Evolutionary conservation across 2,888 invertebrate species (phyloP).

Genomic region (Halictus ligatus): DNA sequence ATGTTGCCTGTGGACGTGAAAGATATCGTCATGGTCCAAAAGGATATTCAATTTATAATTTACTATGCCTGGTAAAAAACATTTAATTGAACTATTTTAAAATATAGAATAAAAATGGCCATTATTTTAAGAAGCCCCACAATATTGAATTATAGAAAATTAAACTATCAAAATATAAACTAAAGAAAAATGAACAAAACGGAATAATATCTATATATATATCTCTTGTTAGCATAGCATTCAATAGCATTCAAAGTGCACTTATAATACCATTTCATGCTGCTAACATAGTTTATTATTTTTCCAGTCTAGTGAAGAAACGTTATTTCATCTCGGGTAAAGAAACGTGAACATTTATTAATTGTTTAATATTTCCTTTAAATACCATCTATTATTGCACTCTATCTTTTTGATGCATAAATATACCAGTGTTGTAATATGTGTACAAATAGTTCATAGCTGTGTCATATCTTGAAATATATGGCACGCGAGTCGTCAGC

Average conservation of each 20-base stretch:
- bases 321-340: not conserved
- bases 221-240: not conserved
- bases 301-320: slow-evolving; percentile 10
- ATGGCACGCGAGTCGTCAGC: not conserved
- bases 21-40: too few relatives aligned
- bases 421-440: not conserved
- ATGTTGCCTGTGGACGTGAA: too few relatives aligned
- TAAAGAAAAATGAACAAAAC: not conserved
- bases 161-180: not conserved
- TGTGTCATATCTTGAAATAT: not conserved
- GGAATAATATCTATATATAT: not conserved
- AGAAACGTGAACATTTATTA: not conserved
- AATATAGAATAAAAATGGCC: too few relatives aligned
- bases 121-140: not conserved
- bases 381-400: not conserved
- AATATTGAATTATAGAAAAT: not conserved
- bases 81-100: too few relatives aligned
- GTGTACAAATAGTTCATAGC: not conserved
- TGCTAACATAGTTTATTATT: slow-evolving; percentile 5
- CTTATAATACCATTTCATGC: not conserved
- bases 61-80: too few relatives aligned
- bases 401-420: not conserved
- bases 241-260: not conserved
- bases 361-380: not conserved
- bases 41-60: too few relatives aligned